phyloP scores from a whole-genome alignment of 2,113 vertebrate genomes.

The Mohoua ochrocephala region DNA sequence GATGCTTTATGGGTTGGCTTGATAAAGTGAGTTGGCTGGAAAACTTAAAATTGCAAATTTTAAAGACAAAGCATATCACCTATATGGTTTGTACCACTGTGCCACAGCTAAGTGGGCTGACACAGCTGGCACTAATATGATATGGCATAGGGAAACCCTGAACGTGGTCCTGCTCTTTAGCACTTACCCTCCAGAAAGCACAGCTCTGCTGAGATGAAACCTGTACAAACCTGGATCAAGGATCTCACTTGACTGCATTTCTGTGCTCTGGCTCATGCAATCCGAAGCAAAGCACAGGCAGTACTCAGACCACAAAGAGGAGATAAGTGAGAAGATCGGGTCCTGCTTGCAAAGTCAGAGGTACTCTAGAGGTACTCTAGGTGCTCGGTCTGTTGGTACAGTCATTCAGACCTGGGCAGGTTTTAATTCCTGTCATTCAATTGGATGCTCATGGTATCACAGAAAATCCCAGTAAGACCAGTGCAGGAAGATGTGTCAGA shows the following conservation, averaged over 20 bases:
- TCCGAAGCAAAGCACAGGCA: neutral
- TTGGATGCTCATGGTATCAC: neutral
- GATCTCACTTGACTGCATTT: neutral
- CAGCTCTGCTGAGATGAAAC: neutral
- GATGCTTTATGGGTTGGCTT: neutral
- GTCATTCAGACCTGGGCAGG: neutral
- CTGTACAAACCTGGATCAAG: neutral
- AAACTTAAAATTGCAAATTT: neutral
- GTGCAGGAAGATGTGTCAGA: neutral
- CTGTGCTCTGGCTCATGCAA: neutral
- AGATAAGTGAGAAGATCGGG: neutral
- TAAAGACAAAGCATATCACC: neutral
- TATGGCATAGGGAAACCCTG: neutral
- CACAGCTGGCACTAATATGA: neutral
- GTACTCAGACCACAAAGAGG: neutral
- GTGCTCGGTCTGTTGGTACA: neutral
- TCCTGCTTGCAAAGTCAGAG: neutral
- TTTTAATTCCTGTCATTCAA: neutral
- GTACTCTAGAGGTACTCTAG: neutral
- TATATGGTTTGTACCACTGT: neutral
- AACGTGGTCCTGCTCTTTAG: neutral
- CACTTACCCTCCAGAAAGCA: neutral
- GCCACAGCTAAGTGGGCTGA: neutral
- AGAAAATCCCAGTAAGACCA: neutral
- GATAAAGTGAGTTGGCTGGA: neutral